Evolutionary conservation across 2,888 invertebrate genomes (phyloP).

Genomic region (Mylabris sibirica): DNA sequence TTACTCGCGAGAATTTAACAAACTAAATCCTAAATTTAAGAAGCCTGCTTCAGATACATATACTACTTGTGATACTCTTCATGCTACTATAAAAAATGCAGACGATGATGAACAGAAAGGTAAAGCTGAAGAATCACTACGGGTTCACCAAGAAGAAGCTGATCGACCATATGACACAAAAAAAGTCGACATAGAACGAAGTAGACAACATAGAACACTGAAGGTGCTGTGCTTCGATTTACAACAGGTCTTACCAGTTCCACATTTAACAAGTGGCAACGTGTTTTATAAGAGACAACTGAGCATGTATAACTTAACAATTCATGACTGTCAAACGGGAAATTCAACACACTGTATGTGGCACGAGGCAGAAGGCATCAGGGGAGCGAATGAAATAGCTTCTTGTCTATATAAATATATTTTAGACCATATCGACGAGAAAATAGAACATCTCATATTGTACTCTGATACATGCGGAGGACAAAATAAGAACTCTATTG

Average conservation of each 20-base stretch:
- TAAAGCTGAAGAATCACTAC: not conserved
- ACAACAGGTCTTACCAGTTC: conserved; percentile 10
- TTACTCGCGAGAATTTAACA: conserved; percentile 9
- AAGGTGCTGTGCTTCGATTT: conserved; percentile 15
- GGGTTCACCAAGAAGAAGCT: not conserved
- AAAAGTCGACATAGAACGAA: not conserved
- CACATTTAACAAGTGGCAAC: not conserved
- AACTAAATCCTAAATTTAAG: conserved; percentile 13
- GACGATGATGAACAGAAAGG: not conserved
- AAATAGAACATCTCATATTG: conserved; percentile 36
- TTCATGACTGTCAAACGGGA: conserved; percentile 22
- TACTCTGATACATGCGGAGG: conserved; percentile 48
- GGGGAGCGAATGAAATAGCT: conserved; percentile 39
- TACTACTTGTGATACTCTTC: conserved; percentile 7
- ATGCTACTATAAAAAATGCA: conserved; percentile 13
- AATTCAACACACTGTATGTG: conserved; percentile 38
- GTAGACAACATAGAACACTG: not conserved
- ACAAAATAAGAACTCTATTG: conserved; percentile 40
- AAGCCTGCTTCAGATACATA: conserved; percentile 15
- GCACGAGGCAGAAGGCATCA: conserved; percentile 33
- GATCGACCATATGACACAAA: conserved; percentile 8
- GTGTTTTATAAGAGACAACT: conserved; percentile 30
- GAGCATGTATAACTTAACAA: conserved; percentile 29
- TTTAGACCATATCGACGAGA: conserved; percentile 17
- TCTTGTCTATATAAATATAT: conserved; percentile 33